Percentiles rank a stretch among this genome's conserved stretches.
These are phyloP conservation scores for Callopanchax toddi DNA, from an alignment of 2,113 vertebrate species.

Conservation along the genomic window DNA sequence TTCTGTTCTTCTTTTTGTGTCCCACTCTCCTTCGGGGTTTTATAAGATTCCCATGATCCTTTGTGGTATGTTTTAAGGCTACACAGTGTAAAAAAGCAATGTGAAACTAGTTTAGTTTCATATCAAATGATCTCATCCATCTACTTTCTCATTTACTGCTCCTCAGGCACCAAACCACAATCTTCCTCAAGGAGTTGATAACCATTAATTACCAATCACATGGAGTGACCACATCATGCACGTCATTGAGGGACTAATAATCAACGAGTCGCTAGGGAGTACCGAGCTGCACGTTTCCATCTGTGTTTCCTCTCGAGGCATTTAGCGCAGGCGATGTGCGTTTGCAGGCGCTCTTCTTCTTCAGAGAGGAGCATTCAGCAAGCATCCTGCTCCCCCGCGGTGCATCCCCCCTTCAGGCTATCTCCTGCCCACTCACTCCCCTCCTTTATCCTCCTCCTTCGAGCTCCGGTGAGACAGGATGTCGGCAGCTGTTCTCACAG, in stretches of 20 bases:
- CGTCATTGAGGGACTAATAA: constrained; percentile 63
- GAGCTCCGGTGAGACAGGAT: constrained; percentile 57
- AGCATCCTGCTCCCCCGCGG: constrained; percentile 57
- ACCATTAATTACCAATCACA: constrained; percentile 31
- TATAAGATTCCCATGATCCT: constrained; percentile 53
- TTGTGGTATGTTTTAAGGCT: constrained; percentile 47
- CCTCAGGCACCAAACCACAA: neutral
- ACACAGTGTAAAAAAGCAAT: constrained; percentile 32
- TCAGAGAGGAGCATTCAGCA: constrained; percentile 55
- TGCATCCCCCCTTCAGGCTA: constrained; percentile 63
- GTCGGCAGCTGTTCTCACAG: constrained; percentile 69
- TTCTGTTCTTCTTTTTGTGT: constrained; percentile 30
- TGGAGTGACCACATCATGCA: constrained; percentile 29
- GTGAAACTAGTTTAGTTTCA: constrained; percentile 41
- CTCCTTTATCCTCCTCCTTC: constrained; percentile 30
- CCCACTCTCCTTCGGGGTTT: constrained; percentile 54
- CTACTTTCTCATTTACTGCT: constrained; percentile 12
- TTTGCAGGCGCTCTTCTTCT: constrained; percentile 46
- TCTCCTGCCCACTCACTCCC: constrained; percentile 50
- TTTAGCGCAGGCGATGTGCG: constrained; percentile 33
- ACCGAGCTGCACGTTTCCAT: constrained; percentile 51
- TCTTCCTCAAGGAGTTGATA: constrained; percentile 17
- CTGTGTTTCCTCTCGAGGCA: constrained; percentile 59
- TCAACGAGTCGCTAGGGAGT: constrained; percentile 36
- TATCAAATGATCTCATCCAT: constrained; percentile 14